A percentile compares a stretch with the other conserved stretches of the same genome.
Evolutionary conservation across 2,888 invertebrate genomes (phyloP).

Genomic region (Lamellibrachia satsuma): DNA sequence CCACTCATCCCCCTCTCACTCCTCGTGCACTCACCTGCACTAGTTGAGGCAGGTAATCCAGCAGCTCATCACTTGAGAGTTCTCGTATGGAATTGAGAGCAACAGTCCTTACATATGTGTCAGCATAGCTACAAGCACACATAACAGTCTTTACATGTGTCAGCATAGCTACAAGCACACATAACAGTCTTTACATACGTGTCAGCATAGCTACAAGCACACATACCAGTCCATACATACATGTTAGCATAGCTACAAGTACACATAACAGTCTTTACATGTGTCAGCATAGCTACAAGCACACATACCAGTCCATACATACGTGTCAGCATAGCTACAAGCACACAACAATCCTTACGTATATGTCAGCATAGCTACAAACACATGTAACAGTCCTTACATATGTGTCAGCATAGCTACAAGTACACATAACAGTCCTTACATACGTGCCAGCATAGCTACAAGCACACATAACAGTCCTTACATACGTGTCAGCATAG

Average conservation of each 20-base stretch:
- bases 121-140: constrained; percentile 80
- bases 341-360: constrained; percentile 71
- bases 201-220: no score
- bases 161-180: constrained; percentile 67
- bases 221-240: no score
- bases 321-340: constrained; percentile 78
- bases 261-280: background rate
- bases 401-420: constrained; percentile 85
- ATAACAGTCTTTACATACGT: background rate
- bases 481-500: no score
- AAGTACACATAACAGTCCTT: constrained; percentile 35
- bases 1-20: background rate
- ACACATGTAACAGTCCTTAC: no score
- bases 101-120: constrained; percentile 83
- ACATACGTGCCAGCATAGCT: background rate
- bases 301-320: no score
- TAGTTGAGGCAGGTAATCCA: constrained; percentile 91
- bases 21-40: constrained; percentile 71
- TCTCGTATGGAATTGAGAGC: constrained; percentile 84
- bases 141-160: background rate
- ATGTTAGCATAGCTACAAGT: no score
- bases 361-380: background rate
- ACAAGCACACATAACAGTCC: no score
- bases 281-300: background rate
- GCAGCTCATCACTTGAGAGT: constrained; percentile 86